Percentiles rank a stretch among this genome's conserved stretches.
phyloP scores from a whole-genome alignment of 2,888 invertebrate species.

The Deilephila elpenor region DNA sequence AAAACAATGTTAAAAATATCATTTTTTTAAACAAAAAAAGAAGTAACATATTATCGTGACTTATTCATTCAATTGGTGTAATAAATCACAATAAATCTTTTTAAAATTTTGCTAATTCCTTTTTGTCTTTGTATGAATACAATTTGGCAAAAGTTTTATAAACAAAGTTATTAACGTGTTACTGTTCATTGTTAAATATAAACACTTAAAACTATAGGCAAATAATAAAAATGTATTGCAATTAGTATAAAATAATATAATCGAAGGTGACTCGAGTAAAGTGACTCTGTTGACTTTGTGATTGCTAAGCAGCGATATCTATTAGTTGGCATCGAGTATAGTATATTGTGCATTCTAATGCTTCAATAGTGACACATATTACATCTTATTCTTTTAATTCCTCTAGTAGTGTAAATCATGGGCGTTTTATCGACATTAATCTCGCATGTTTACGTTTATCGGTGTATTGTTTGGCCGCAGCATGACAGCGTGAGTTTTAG shows the following conservation, averaged over 20 bases:
- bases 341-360: constrained; percentile 16
- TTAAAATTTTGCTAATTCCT: no score
- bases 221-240: constrained; percentile 27
- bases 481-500: not conserved
- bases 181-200: not conserved
- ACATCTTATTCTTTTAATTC: constrained; percentile 18
- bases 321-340: constrained; percentile 18
- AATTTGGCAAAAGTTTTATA: not conserved
- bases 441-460: constrained; percentile 1
- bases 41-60: no score
- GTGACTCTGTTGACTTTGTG: constrained; percentile 20
- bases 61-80: no score
- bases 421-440: constrained; percentile 8
- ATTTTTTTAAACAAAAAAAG: no score
- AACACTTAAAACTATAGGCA: not conserved
- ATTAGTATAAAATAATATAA: constrained; percentile 39
- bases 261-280: constrained; percentile 35
- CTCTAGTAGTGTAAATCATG: constrained; percentile 1
- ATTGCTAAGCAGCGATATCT: not conserved
- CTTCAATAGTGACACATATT: not conserved
- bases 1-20: no score
- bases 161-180: not conserved
- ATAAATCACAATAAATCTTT: no score
- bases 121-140: no score
- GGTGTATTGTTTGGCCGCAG: not conserved